These are phyloP conservation scores for Pterophyllum scalare DNA, from an alignment of 2,113 vertebrate species.

Conservation along the genomic window DNA sequence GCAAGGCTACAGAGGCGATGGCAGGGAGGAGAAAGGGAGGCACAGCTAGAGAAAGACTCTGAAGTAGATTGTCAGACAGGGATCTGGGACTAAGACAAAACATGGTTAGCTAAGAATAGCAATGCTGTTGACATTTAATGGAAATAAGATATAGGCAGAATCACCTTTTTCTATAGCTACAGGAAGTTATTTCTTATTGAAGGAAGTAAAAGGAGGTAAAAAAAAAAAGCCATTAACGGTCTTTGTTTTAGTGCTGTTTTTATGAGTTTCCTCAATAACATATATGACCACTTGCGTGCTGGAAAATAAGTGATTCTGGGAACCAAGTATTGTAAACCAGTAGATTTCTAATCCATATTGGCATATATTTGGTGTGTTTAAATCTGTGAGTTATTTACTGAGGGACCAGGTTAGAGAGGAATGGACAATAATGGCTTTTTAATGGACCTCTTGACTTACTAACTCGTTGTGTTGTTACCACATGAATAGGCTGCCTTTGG, in stretches of 20 bases:
- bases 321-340: not conserved
- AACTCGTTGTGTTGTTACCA: conserved; percentile 48
- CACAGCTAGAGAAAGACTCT: not conserved
- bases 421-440: conserved; percentile 51
- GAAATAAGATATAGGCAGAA: conserved; percentile 20
- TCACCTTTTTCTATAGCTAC: not conserved
- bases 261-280: conserved; percentile 32
- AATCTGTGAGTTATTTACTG: conserved; percentile 15
- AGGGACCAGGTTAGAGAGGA: conserved; percentile 24
- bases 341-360: not conserved
- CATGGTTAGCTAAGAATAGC: conserved; percentile 56
- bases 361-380: not conserved
- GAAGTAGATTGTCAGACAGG: conserved; percentile 27
- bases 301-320: not conserved
- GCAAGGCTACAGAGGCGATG: conserved; percentile 34
- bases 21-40: not conserved
- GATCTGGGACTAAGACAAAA: conserved; percentile 47
- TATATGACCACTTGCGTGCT: not conserved
- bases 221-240: conserved; percentile 1
- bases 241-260: conserved; percentile 25
- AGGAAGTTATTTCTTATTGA: conserved; percentile 39
- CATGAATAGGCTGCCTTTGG: conserved; percentile 37
- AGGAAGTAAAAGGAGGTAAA: not conserved
- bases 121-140: conserved; percentile 27
- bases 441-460: conserved; percentile 46